These are phyloP conservation scores for Euclidia mi DNA, from an alignment of 2,888 invertebrate species.

Conservation along the genomic window DNA sequence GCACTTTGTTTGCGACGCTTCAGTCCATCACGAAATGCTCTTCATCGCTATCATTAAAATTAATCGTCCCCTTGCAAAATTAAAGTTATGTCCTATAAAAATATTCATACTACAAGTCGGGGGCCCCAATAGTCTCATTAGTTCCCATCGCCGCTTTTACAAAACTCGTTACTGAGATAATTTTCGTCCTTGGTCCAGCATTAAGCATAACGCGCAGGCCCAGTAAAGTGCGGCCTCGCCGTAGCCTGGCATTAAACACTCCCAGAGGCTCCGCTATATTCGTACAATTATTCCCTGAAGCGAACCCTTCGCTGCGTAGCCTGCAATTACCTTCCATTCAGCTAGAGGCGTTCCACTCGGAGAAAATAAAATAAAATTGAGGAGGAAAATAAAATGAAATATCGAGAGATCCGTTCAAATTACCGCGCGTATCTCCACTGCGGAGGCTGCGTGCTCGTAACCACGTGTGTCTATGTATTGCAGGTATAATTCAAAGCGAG, in stretches of 20 bases:
- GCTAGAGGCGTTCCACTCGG: conserved; percentile 77
- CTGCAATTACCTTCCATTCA: conserved; percentile 88
- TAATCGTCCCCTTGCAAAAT: conserved; percentile 81
- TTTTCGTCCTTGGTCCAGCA: conserved; percentile 86
- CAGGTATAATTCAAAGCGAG: conserved; percentile 63
- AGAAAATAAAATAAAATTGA: conserved; percentile 85
- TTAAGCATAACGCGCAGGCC: conserved; percentile 78
- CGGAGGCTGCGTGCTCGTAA: conserved; percentile 61
- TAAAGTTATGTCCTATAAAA: conserved; percentile 83
- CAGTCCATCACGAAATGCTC: conserved; percentile 45
- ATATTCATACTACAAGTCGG: conserved; percentile 83
- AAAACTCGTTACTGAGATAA: conserved; percentile 86
- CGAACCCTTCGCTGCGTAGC: conserved; percentile 83
- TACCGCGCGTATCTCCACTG: conserved; percentile 66
- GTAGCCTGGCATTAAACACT: conserved; percentile 87
- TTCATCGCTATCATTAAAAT: conserved; percentile 75
- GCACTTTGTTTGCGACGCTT: conserved; percentile 57
- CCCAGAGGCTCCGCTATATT: conserved; percentile 84
- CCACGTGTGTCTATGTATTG: conserved; percentile 48
- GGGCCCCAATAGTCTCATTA: conserved; percentile 85
- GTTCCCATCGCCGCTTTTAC: conserved; percentile 84
- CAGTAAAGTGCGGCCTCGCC: conserved; percentile 77
- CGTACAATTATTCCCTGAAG: conserved; percentile 88
- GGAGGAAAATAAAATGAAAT: conserved; percentile 85
- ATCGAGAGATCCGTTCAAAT: conserved; percentile 80